These are phyloP conservation scores for Helogale parvula DNA, from an alignment of 2,113 vertebrate genomes.

Conservation along the genomic window DNA sequence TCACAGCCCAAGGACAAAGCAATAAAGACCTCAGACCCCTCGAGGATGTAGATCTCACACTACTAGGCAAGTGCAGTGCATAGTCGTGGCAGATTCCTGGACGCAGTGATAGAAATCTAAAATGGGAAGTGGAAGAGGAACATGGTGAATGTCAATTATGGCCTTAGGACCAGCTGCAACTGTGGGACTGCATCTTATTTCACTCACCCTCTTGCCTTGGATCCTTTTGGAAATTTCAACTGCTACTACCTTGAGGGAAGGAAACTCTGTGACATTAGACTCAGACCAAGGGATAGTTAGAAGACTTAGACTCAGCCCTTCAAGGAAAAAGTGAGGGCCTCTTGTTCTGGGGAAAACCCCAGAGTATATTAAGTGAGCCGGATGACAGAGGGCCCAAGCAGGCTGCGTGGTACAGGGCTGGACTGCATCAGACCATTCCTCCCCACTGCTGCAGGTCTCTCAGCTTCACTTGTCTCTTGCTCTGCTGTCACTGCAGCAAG, in stretches of 20 bases:
- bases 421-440: neutral
- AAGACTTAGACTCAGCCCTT: neutral
- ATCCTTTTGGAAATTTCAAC: neutral
- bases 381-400: neutral
- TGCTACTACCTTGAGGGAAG: neutral
- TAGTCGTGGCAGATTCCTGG: neutral
- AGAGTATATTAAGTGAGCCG: neutral
- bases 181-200: neutral
- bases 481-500: neutral
- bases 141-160: neutral
- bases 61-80: neutral
- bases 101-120: neutral
- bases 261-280: neutral
- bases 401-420: neutral
- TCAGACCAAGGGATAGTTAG: neutral
- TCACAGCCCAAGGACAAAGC: neutral
- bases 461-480: neutral
- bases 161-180: neutral
- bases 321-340: neutral
- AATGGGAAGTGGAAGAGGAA: neutral
- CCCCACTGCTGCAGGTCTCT: neutral
- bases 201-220: neutral
- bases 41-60: neutral
- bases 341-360: constrained; percentile 30
- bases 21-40: neutral